phyloP scores from a whole-genome alignment of 2,888 invertebrate species.

The Bimastos eiseni region DNA sequence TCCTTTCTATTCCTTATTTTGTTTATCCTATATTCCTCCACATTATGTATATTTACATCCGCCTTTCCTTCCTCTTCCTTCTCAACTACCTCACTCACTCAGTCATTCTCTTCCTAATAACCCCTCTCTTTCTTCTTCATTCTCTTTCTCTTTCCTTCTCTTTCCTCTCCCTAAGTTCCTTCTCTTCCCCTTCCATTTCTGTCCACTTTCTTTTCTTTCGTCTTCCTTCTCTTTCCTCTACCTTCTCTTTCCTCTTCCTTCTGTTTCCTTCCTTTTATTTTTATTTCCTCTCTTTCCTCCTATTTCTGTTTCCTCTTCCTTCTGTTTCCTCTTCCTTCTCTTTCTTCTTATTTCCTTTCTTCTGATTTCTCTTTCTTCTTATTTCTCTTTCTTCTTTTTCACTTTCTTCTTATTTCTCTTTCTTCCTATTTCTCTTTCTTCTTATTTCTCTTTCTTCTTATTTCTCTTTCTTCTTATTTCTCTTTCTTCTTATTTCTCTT shows the following conservation, averaged over 20 bases:
- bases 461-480: background rate
- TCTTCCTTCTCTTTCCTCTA: background rate
- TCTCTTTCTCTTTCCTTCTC: background rate
- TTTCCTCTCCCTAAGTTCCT: too few relatives aligned
- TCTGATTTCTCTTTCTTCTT: too few relatives aligned
- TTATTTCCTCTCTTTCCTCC: too few relatives aligned
- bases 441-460: background rate
- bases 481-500: background rate
- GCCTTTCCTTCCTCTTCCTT: background rate
- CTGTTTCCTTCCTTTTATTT: background rate
- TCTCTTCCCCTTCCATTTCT: background rate
- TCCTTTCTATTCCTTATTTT: background rate
- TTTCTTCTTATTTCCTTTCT: too few relatives aligned
- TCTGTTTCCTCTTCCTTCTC: too few relatives aligned
- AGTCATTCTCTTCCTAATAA: background rate
- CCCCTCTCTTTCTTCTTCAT: background rate
- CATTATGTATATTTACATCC: background rate
- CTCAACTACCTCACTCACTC: background rate
- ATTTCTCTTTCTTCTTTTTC: too few relatives aligned
- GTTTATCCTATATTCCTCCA: background rate
- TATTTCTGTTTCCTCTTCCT: too few relatives aligned
- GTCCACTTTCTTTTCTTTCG: background rate
- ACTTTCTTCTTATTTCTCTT: too few relatives aligned
- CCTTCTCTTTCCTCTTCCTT: background rate
- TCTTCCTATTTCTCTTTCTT: too few relatives aligned